phyloP scores from a whole-genome alignment of 2,113 vertebrate species.

The Hippocampus guttulatus region DNA sequence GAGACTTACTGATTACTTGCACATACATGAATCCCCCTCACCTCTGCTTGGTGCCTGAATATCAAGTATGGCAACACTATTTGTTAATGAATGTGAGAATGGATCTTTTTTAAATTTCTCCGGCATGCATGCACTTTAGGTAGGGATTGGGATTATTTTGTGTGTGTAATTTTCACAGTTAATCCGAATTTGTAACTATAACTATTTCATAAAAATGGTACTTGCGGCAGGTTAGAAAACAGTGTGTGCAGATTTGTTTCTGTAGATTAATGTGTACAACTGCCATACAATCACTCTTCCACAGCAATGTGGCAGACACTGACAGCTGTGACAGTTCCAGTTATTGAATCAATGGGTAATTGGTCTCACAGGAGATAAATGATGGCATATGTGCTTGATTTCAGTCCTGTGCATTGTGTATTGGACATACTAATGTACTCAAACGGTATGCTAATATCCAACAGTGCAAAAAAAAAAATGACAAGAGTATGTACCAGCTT shows the following conservation, averaged over 20 bases:
- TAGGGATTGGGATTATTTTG: not conserved
- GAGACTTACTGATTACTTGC: no score
- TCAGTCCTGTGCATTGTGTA: slow-evolving; percentile 11
- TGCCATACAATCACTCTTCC: slow-evolving; percentile 23
- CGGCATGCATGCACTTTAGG: not conserved
- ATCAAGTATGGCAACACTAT: no score
- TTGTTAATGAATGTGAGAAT: not conserved
- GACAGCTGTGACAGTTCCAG: slow-evolving; percentile 63
- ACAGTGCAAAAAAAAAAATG: not conserved
- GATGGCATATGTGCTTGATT: slow-evolving; percentile 2
- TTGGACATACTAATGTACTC: slow-evolving; percentile 4
- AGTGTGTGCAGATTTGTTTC: slow-evolving; percentile 9
- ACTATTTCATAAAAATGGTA: not conserved
- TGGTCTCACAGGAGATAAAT: slow-evolving; percentile 51
- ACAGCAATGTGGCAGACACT: slow-evolving; percentile 29
- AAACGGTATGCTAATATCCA: not conserved
- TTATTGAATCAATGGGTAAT: slow-evolving; percentile 54
- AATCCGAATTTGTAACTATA: not conserved
- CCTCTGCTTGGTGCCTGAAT: no score
- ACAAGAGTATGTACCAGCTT: slow-evolving; percentile 5
- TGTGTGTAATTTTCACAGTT: not conserved
- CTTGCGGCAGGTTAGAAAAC: not conserved
- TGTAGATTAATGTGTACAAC: slow-evolving; percentile 13
- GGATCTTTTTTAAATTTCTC: not conserved
- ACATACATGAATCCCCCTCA: no score